Base-by-base conservation (phyloP, 1,140 invertebrate genomes). In the Harlomillsia oculata region DNA sequence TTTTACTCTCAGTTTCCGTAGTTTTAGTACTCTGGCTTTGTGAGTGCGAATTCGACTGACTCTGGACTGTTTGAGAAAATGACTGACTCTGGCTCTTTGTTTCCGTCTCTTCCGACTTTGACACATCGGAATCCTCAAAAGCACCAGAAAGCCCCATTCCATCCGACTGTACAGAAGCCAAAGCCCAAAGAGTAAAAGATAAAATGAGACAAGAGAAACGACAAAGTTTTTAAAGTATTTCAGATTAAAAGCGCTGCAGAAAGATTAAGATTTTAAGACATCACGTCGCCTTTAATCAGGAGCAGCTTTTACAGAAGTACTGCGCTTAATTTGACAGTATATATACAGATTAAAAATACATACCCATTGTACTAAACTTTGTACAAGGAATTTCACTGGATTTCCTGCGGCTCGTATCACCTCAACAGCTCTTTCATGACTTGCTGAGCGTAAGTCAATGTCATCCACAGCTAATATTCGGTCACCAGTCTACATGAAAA, bases 401-500 rank as follows among this genome's bases (percentile, higher is more conserved):
- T 88, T 90, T 34, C 82, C 81, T 39, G 94, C 84, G 59, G 87
- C 87, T 69, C 91, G 84, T 66, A 99, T 98, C 2, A 92, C 83
- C 71, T 94, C 85, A n/a, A 98, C 94, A 8, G 94, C 94, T 64
- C 84, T 77, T 68, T 97, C 93, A 70, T 97, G 93, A 62, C 87
- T 89, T 13, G 91, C 87, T 66, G 88, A 81, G 58, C 88, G 76
- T 30, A 98, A 79, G 76, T 95, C 89, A 36, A 85, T 79, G 3
- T 89, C 90, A 70, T 95, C 91, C n/a, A 97, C 90, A 75, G 94
- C 85, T 53, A 91, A 73, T 68, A 92, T 90, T 46, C 87, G 77
- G 72, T 90, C 88, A n/a, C 87, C 88, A 53, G 83, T 84, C 85
- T 88, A 66, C 64, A 76, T 20, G 14, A 20, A 32, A 5, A 23